Conservation (phyloP, 2,797 vertebrate genomes). For the Gallinago stenura region DNA sequence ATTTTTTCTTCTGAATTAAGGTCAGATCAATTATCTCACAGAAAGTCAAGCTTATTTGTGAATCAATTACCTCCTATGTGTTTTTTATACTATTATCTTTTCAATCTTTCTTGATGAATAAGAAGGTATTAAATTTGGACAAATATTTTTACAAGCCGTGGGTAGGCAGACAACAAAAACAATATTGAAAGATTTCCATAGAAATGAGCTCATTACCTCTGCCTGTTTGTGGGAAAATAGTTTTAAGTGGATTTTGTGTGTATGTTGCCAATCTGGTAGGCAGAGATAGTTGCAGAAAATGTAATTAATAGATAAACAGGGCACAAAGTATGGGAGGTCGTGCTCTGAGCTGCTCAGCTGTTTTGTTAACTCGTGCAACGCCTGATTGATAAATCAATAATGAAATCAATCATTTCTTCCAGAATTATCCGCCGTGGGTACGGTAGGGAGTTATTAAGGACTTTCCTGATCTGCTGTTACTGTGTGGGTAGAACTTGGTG, state of each 20-base stretch:
- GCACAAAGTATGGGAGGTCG: background rate
- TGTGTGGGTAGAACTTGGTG: background rate
- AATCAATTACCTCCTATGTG: background rate
- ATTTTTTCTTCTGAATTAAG: background rate
- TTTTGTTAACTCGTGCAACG: background rate
- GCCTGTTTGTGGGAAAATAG: slow-evolving; percentile 1
- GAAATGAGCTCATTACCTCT: slow-evolving; percentile 48
- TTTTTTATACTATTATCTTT: slow-evolving; percentile 3
- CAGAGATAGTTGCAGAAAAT: background rate
- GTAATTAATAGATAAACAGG: background rate
- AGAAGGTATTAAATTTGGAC: slow-evolving; percentile 29
- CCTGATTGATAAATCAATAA: background rate
- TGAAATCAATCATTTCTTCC: background rate
- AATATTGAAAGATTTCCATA: slow-evolving; percentile 39
- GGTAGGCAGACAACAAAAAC: slow-evolving; percentile 5
- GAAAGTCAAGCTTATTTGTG: background rate
- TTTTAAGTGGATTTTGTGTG: background rate
- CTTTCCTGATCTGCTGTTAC: background rate
- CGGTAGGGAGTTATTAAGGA: background rate
- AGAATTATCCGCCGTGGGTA: background rate
- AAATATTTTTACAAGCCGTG: slow-evolving; percentile 40
- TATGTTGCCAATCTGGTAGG: background rate
- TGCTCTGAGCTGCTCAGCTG: background rate
- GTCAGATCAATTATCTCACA: background rate
- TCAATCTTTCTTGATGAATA: slow-evolving; percentile 22